Conservation (phyloP, 2,797 vertebrate genomes). For the Megalops cyprinoides region DNA sequence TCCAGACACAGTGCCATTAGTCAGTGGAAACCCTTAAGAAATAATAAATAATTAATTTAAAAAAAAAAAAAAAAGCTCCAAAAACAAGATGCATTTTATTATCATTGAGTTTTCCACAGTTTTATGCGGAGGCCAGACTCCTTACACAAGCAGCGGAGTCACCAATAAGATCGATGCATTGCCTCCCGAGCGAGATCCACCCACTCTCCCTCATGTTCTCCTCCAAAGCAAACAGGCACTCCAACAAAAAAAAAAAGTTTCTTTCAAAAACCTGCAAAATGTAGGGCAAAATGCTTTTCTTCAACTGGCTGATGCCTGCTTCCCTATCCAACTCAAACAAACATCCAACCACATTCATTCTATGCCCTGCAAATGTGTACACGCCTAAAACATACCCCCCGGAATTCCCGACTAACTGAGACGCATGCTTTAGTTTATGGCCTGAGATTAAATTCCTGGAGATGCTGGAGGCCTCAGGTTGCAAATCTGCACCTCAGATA, state of each 20-base stretch:
- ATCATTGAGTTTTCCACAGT: not conserved
- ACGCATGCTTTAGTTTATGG: conserved; percentile 9
- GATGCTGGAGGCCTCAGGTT: conserved; percentile 29
- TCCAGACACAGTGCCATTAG: not conserved
- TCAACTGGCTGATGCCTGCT: not conserved
- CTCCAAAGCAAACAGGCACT: conserved; percentile 24
- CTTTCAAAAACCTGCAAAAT: not conserved
- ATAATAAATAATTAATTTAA: too few species aligned
- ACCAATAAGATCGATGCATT: not conserved
- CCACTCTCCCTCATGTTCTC: conserved; percentile 3
- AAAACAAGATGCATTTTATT: not conserved
- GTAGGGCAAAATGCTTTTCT: not conserved
- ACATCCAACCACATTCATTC: not conserved
- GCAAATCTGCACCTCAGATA: not conserved
- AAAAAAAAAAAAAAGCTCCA: not conserved
- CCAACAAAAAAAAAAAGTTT: not conserved
- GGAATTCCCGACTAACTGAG: not conserved
- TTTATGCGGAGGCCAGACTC: not conserved
- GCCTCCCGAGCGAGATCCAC: not conserved
- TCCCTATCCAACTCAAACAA: not conserved
- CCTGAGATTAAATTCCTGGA: conserved; percentile 20
- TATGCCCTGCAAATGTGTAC: not conserved
- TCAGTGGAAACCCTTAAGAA: not conserved
- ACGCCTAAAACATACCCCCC: not conserved
- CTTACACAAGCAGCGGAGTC: not conserved